Evolutionary conservation across 2,888 invertebrate genomes (phyloP).

Genomic region (Lutraria lutraria): DNA sequence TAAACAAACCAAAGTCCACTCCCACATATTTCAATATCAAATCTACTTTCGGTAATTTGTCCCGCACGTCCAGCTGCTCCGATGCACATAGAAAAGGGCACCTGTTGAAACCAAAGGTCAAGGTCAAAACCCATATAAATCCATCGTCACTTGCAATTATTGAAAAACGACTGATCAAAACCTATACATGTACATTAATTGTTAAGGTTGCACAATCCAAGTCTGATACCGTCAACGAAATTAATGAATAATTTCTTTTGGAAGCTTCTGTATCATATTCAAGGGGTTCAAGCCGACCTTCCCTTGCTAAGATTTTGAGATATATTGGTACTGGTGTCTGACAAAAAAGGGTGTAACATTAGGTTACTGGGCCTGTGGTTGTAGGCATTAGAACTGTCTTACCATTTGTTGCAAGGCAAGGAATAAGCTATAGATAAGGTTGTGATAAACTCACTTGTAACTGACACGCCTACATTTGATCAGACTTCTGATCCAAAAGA

Average conservation of each 20-base stretch:
- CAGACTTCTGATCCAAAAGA: slow-evolving; percentile 2
- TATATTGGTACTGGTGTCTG: slow-evolving; percentile 57
- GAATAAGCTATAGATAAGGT: slow-evolving; percentile 60
- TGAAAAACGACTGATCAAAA: slow-evolving; percentile 53
- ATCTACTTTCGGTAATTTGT: not conserved
- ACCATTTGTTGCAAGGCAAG: slow-evolving; percentile 60
- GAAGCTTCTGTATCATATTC: slow-evolving; percentile 57
- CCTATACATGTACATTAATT: slow-evolving; percentile 24
- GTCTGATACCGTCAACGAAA: slow-evolving; percentile 35
- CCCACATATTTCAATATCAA: not conserved
- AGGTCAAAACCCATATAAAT: slow-evolving; percentile 36
- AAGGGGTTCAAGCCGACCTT: slow-evolving; percentile 12
- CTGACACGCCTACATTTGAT: not conserved
- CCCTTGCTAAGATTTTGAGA: slow-evolving; percentile 51
- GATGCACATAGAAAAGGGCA: slow-evolving; percentile 10
- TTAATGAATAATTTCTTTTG: slow-evolving; percentile 52
- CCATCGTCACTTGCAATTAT: slow-evolving; percentile 30
- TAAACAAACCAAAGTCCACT: slow-evolving; percentile 2
- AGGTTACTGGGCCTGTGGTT: slow-evolving; percentile 54
- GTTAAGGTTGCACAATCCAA: slow-evolving; percentile 2
- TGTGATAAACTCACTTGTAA: slow-evolving; percentile 44
- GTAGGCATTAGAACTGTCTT: slow-evolving; percentile 54
- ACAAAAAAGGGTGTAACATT: slow-evolving; percentile 49
- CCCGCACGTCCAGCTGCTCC: not conserved
- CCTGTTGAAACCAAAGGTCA: slow-evolving; percentile 27